A percentile compares a stretch with the other conserved stretches of the same genome.
Conservation (phyloP, 2,797 vertebrate genomes). For the Numenius phaeopus region DNA sequence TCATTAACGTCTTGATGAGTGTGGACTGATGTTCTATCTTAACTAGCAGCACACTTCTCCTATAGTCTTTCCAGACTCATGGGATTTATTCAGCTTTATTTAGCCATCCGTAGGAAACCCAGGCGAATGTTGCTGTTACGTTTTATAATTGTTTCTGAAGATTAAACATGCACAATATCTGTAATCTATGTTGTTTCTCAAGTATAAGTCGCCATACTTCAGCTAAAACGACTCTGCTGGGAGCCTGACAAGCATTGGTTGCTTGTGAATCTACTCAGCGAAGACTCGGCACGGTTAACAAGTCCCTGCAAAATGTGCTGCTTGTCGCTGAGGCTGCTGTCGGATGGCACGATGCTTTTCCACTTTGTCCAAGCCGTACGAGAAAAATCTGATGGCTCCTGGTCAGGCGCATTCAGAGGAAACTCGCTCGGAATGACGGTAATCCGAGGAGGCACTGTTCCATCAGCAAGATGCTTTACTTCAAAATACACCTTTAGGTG, state of each 20-base stretch:
- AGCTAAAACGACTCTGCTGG: neutral
- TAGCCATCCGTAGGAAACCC: neutral
- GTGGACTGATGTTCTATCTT: neutral
- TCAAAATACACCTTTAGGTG: fast-evolving
- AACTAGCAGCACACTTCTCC: neutral
- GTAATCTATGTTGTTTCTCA: neutral
- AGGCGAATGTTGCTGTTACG: neutral
- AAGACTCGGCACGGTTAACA: neutral
- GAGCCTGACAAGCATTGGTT: neutral
- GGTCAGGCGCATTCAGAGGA: neutral
- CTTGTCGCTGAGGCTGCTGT: neutral
- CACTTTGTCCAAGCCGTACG: neutral
- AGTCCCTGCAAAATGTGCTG: neutral
- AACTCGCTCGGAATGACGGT: neutral
- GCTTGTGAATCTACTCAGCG: neutral
- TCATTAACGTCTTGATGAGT: neutral
- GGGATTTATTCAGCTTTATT: neutral
- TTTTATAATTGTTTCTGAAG: neutral
- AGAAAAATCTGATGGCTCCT: neutral
- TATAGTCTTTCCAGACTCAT: neutral
- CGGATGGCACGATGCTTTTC: neutral
- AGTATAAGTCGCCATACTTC: neutral
- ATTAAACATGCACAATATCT: neutral
- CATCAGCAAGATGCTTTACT: neutral
- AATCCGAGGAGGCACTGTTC: neutral